These are phyloP conservation scores for Zeugodacus cucurbitae DNA, from an alignment of 1,140 invertebrate species.

Conservation along the genomic window DNA sequence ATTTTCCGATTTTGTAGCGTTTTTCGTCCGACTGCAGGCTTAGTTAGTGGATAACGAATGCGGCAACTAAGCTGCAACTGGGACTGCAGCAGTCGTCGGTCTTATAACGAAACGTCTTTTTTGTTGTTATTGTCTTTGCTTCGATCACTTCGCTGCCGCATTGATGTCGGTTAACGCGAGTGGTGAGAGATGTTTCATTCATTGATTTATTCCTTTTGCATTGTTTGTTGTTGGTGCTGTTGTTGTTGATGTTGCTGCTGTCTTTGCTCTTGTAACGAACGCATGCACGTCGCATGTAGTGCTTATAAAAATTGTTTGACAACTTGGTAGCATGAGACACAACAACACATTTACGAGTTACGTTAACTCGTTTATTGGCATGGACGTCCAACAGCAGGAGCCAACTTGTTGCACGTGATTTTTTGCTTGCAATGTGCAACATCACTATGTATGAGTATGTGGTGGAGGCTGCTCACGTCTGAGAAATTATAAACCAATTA, in stretches of 20 bases:
- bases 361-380: conserved; percentile 13
- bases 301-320: conserved; percentile 36
- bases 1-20: conserved; percentile 53
- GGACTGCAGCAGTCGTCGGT: background rate
- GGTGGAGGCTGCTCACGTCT: background rate
- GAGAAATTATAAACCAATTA: conserved; percentile 38
- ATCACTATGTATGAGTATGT: background rate
- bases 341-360: conserved; percentile 5
- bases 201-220: background rate
- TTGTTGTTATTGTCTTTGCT: background rate
- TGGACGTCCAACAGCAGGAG: background rate
- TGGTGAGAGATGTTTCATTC: background rate
- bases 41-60: conserved; percentile 5
- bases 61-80: background rate
- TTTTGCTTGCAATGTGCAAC: background rate
- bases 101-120: background rate
- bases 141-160: background rate
- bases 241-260: background rate
- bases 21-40: background rate
- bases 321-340: conserved; percentile 28
- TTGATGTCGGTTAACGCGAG: background rate
- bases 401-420: conserved; percentile 3
- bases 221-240: background rate
- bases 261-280: background rate
- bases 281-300: conserved; percentile 27